These are phyloP conservation scores for Nemotelus nigrinus DNA, from an alignment of 2,888 invertebrate genomes.

Conservation along the genomic window DNA sequence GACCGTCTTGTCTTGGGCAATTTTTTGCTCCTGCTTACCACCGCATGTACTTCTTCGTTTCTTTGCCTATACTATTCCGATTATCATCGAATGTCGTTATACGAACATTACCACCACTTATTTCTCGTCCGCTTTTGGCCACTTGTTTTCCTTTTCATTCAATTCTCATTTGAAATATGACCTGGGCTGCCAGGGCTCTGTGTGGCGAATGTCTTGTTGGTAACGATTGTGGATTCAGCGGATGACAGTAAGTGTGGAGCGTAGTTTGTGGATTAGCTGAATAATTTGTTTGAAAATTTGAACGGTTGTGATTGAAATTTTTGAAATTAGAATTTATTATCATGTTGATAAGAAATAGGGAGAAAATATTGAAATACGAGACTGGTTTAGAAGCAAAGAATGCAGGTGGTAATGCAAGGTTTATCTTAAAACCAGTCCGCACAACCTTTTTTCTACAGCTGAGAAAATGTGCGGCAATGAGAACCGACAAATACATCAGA, in stretches of 20 bases:
- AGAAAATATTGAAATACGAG: too few relatives aligned
- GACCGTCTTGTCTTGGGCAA: background rate
- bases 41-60: background rate
- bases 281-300: background rate
- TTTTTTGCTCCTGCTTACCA: background rate
- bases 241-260: slow-evolving; percentile 28
- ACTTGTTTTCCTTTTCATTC: background rate
- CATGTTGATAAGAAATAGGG: background rate
- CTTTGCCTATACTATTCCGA: background rate
- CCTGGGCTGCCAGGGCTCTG: background rate
- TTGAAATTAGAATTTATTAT: background rate
- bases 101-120: background rate
- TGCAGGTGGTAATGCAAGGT: too few relatives aligned
- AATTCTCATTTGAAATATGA: background rate
- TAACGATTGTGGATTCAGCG: slow-evolving; percentile 27
- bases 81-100: background rate
- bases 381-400: too few relatives aligned
- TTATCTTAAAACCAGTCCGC: too few relatives aligned
- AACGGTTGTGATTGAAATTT: background rate
- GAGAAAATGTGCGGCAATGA: too few relatives aligned
- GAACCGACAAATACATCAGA: too few relatives aligned
- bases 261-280: slow-evolving; percentile 14
- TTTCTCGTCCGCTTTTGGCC: background rate
- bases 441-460: too few relatives aligned
- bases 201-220: background rate